Percentiles rank a stretch among this genome's conserved stretches.
Conservation (phyloP, 1,140 invertebrate species). For the Homarus americanus region DNA sequence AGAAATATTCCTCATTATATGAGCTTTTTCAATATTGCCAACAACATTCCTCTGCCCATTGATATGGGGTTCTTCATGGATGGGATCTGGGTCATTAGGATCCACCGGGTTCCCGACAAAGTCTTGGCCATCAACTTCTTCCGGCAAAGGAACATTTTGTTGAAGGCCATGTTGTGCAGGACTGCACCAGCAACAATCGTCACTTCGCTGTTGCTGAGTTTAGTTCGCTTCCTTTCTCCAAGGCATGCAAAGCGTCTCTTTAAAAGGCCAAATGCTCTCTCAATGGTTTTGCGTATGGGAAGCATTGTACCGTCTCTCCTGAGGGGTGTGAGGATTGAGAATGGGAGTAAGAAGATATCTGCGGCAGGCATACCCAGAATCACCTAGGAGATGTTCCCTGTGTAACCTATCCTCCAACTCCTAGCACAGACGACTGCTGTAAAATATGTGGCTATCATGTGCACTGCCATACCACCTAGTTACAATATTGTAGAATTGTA, state of each 20-base stretch:
- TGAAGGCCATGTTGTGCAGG: slow-evolving; percentile 20
- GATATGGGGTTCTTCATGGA: too few relatives aligned
- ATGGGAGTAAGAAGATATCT: slow-evolving; percentile 21
- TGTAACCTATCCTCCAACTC: neutral
- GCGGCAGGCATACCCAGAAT: neutral
- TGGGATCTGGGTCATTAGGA: too few relatives aligned
- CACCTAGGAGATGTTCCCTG: neutral
- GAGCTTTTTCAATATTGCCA: too few relatives aligned
- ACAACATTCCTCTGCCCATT: too few relatives aligned
- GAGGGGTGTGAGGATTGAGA: neutral
- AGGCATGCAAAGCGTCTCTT: slow-evolving; percentile 3
- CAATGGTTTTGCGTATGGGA: neutral
- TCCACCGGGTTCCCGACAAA: too few relatives aligned
- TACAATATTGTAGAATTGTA: slow-evolving; percentile 26
- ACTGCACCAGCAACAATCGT: slow-evolving; percentile 21
- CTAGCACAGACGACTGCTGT: neutral
- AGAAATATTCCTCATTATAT: too few relatives aligned
- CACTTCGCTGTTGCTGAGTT: neutral
- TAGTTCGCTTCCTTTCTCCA: neutral
- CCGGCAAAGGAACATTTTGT: neutral
- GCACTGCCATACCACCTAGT: slow-evolving; percentile 3
- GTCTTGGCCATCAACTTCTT: neutral
- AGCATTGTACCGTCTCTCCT: neutral
- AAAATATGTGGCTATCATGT: neutral
- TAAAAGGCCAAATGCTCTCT: neutral